Conservation (phyloP, 2,888 invertebrate genomes). For the Apeira syringaria region DNA sequence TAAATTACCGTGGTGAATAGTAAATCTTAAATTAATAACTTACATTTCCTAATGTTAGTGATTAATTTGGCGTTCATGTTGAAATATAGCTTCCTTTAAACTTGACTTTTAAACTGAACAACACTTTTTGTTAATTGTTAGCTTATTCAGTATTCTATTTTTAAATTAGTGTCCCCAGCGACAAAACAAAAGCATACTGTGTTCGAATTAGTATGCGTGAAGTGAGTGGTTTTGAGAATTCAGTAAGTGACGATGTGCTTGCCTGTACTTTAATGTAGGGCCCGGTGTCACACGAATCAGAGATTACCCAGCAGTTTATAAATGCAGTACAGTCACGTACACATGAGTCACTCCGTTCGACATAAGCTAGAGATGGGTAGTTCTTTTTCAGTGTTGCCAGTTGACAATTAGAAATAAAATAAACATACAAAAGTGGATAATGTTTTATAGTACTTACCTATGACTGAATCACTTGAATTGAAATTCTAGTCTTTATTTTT, state of each 20-base stretch:
- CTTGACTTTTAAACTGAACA: too few species aligned
- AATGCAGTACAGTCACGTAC: slow-evolving; percentile 67
- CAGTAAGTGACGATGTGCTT: slow-evolving; percentile 55
- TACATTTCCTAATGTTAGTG: too few species aligned
- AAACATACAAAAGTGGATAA: too few species aligned
- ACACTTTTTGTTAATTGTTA: too few species aligned
- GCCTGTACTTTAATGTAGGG: slow-evolving; percentile 52
- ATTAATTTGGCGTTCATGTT: too few species aligned
- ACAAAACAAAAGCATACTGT: slow-evolving; percentile 13
- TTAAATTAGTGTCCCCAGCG: slow-evolving; percentile 9
- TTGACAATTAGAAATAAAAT: not conserved
- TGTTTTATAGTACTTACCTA: too few species aligned
- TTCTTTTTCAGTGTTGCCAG: slow-evolving; percentile 11
- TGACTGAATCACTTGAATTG: too few species aligned
- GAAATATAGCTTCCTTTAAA: too few species aligned
- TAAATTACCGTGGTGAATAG: too few species aligned
- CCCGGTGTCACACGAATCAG: slow-evolving; percentile 55
- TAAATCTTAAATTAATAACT: too few species aligned
- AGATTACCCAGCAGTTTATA: slow-evolving; percentile 45
- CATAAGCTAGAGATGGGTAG: slow-evolving; percentile 12
- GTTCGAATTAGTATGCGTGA: slow-evolving; percentile 51
- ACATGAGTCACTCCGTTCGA: slow-evolving; percentile 45
- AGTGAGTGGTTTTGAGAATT: slow-evolving; percentile 53
- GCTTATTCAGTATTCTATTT: too few species aligned
- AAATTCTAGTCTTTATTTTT: too few species aligned